Evolutionary conservation across 2,888 invertebrate species (phyloP).

Genomic region (Vannuccia rotundouncinata): DNA sequence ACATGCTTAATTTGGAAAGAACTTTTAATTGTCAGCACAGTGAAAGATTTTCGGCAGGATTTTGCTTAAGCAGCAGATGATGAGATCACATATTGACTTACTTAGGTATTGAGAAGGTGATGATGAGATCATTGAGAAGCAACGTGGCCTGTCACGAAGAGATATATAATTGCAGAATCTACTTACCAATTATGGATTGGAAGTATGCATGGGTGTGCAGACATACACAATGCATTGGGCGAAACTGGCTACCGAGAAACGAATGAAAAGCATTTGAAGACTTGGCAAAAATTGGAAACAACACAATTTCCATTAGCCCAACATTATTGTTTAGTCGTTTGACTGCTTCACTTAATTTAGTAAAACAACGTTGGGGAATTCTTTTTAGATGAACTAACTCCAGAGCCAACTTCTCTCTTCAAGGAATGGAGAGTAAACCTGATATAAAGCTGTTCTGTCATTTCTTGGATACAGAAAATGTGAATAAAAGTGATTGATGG

Average conservation of each 20-base stretch:
- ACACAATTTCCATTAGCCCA: not conserved
- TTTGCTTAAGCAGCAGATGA: too few relatives aligned
- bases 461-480: not conserved
- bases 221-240: not conserved
- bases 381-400: not conserved
- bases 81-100: too few relatives aligned
- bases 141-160: too few relatives aligned
- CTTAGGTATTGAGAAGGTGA: constrained; percentile 43
- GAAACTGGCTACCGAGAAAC: not conserved
- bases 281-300: not conserved
- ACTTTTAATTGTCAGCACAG: constrained; percentile 32
- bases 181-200: not conserved
- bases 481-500: not conserved
- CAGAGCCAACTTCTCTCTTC: not conserved
- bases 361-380: not conserved
- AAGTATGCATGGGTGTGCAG: not conserved
- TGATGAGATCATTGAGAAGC: constrained; percentile 44
- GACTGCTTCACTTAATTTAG: not conserved
- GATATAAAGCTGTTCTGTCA: not conserved
- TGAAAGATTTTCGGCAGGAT: constrained; percentile 44
- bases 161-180: not conserved
- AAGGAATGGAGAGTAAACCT: not conserved
- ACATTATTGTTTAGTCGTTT: not conserved
- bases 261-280: not conserved
- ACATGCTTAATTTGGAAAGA: not conserved